phyloP scores from a whole-genome alignment of 35 echinoderm and acorn worm genomes.

The Ophiothrix spiculata region DNA sequence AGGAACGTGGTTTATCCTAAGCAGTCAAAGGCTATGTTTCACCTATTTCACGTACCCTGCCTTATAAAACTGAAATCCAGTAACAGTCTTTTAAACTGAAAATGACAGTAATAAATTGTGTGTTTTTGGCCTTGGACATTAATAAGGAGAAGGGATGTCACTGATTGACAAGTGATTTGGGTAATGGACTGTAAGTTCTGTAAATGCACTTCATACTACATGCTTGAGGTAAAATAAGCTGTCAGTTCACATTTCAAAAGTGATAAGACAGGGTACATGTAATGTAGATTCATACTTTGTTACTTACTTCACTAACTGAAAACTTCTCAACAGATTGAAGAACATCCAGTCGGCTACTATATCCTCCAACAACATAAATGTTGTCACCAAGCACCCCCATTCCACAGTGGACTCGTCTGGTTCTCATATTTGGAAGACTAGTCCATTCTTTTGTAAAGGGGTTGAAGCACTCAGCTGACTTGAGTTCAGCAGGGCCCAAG shows the following conservation, averaged over 20 bases:
- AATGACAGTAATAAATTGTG: no score
- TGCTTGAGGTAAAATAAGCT: background rate
- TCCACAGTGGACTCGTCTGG: constrained; percentile 50
- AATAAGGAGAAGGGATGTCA: no score
- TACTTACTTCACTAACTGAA: constrained; percentile 67
- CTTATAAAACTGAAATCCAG: no score
- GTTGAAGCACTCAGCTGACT: constrained; percentile 70
- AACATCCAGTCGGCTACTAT: constrained; percentile 58
- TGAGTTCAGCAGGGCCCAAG: constrained; percentile 43
- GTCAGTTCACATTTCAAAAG: no score
- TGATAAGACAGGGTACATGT: no score
- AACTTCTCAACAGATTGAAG: constrained; percentile 74
- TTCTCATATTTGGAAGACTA: constrained; percentile 67
- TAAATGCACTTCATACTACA: background rate
- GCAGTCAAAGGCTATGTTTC: no score
- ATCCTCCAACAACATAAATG: constrained; percentile 85
- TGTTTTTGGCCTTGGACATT: no score
- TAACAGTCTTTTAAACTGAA: no score
- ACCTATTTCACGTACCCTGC: no score
- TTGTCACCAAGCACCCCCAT: constrained; percentile 57
- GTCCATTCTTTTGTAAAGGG: constrained; percentile 92
- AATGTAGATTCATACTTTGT: background rate
- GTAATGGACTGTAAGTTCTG: background rate
- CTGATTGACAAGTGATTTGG: background rate
- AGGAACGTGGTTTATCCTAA: no score